A percentile compares a stretch with the other conserved stretches of the same genome.
Conservation (phyloP, 2,888 invertebrate species). For the Neoscelio sp. region DNA sequence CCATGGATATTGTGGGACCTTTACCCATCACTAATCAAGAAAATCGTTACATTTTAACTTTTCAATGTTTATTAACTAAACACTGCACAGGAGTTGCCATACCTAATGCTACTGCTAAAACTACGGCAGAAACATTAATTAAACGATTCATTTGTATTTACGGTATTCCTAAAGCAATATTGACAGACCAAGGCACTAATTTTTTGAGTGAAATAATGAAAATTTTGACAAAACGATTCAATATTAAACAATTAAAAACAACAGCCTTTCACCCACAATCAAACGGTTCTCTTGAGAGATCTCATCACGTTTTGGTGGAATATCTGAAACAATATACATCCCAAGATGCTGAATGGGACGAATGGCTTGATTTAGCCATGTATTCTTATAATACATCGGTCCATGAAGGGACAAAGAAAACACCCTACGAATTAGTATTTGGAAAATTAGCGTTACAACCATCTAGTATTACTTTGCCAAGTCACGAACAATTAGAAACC, state of each 20-base stretch:
- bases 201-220: constrained; percentile 63
- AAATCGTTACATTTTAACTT: constrained; percentile 55
- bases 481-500: neutral
- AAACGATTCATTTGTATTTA: constrained; percentile 63
- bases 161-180: constrained; percentile 51
- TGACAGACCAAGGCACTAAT: constrained; percentile 70
- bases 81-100: constrained; percentile 19
- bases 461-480: neutral
- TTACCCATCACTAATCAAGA: constrained; percentile 44
- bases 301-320: neutral
- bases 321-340: neutral
- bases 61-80: constrained; percentile 27
- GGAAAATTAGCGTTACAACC: neutral
- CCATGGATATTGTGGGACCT: no score
- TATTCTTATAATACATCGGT: neutral
- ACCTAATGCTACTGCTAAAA: constrained; percentile 35
- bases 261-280: neutral
- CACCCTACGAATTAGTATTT: neutral
- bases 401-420: neutral
- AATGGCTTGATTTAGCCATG: neutral
- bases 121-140: constrained; percentile 67
- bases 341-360: neutral
- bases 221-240: no score
- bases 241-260: constrained; percentile 51
- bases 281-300: neutral